phyloP scores from a whole-genome alignment of 2,113 vertebrate species.

The Camelus bactrianus region DNA sequence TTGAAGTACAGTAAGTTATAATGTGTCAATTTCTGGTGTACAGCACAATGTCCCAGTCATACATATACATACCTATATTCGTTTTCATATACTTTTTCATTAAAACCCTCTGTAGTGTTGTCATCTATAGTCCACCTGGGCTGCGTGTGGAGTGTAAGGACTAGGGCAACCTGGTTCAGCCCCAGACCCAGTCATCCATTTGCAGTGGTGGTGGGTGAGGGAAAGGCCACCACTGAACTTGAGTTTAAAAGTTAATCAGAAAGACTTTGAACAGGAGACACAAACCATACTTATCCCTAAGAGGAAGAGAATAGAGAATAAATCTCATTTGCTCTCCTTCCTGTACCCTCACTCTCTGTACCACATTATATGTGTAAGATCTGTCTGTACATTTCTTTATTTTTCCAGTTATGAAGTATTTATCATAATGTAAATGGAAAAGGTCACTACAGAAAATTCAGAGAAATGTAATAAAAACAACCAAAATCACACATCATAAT shows the following conservation, averaged over 20 bases:
- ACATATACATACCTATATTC: too few species aligned
- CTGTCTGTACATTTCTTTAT: neutral
- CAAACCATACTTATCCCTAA: neutral
- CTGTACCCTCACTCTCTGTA: neutral
- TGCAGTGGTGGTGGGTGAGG: neutral
- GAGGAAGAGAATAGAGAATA: neutral
- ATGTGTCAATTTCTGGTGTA: too few species aligned
- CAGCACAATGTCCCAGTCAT: too few species aligned
- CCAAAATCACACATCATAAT: neutral
- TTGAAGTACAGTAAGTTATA: too few species aligned
- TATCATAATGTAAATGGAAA: conserved; percentile 32
- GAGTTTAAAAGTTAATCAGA: neutral
- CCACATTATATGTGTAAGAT: neutral
- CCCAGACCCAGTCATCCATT: neutral
- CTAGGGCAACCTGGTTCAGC: neutral
- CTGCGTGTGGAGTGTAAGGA: neutral
- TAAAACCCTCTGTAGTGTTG: neutral
- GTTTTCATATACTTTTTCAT: neutral
- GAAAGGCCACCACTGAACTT: neutral
- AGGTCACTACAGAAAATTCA: neutral
- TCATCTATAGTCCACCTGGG: too few species aligned
- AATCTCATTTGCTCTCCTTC: neutral
- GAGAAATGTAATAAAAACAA: neutral
- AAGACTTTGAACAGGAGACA: neutral
- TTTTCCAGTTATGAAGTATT: neutral